These are phyloP conservation scores for Acridotheres tristis DNA, from an alignment of 2,797 vertebrate genomes.

Conservation along the genomic window DNA sequence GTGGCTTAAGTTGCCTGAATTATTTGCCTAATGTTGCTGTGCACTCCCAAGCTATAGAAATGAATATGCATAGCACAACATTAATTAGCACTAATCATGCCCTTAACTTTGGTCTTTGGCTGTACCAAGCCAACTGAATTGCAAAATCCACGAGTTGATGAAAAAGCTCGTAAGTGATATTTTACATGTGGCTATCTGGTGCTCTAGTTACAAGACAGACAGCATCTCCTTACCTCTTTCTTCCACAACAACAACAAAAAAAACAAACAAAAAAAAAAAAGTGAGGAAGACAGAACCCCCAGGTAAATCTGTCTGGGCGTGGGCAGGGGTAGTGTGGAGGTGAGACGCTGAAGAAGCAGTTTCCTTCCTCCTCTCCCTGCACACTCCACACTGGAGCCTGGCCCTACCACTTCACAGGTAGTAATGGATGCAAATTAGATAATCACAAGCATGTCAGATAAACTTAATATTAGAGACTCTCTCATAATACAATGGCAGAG, in stretches of 20 bases:
- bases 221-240: neutral
- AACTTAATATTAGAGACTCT: constrained; percentile 9
- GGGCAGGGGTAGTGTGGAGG: neutral
- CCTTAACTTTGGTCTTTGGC: neutral
- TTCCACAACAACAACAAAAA: neutral
- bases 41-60: constrained; percentile 37
- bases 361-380: neutral
- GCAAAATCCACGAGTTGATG: neutral
- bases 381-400: neutral
- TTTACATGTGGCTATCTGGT: neutral
- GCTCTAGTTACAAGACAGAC: neutral
- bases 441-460: neutral
- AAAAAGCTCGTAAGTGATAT: neutral
- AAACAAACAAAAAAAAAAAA: too few species aligned
- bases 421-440: neutral
- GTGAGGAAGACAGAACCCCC: neutral
- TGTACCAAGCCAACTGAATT: neutral
- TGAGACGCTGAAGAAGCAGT: neutral
- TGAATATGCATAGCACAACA: neutral
- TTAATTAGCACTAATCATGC: constrained; percentile 26
- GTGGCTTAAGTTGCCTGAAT: neutral
- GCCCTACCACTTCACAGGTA: neutral
- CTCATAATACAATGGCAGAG: neutral
- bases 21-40: neutral
- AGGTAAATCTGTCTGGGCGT: neutral